Conservation (phyloP, 1,140 invertebrate species). For the Bombus polaris region DNA sequence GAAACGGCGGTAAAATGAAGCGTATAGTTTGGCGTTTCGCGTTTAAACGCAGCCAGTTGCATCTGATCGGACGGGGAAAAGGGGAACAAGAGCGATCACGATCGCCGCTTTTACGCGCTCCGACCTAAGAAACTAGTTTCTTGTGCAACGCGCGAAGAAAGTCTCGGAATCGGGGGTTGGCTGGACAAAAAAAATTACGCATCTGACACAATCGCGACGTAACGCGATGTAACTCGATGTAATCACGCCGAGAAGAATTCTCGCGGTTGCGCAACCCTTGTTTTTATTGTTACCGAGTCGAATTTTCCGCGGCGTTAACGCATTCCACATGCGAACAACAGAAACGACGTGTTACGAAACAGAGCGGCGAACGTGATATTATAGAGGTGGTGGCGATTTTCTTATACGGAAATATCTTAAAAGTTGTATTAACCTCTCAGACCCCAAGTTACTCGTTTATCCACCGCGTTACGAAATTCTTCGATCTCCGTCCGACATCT, state of each 20-base stretch:
- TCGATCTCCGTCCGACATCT: conserved; percentile 68
- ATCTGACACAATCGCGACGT: conserved; percentile 57
- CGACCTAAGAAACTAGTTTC: conserved; percentile 73
- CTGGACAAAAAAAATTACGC: conserved; percentile 51
- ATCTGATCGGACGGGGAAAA: background rate
- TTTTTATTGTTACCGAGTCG: background rate
- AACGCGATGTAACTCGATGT: conserved; percentile 4
- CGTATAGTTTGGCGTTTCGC: background rate
- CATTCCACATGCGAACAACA: background rate
- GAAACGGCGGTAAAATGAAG: background rate
- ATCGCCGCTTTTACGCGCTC: no score
- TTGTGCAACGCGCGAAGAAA: conserved; percentile 76
- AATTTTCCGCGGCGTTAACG: background rate
- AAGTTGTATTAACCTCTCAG: conserved; percentile 73
- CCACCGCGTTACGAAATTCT: conserved; percentile 66
- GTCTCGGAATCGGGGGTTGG: conserved; percentile 60
- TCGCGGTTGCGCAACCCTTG: conserved; percentile 47
- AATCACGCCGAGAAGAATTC: background rate
- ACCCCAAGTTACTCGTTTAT: conserved; percentile 70
- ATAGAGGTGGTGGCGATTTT: no score
- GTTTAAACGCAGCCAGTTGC: background rate
- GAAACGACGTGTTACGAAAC: background rate
- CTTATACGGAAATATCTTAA: no score
- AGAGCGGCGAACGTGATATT: background rate
- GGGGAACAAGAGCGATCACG: background rate